phyloP scores from a whole-genome alignment of 2,888 invertebrate genomes.

The Notodonta dromedarius region DNA sequence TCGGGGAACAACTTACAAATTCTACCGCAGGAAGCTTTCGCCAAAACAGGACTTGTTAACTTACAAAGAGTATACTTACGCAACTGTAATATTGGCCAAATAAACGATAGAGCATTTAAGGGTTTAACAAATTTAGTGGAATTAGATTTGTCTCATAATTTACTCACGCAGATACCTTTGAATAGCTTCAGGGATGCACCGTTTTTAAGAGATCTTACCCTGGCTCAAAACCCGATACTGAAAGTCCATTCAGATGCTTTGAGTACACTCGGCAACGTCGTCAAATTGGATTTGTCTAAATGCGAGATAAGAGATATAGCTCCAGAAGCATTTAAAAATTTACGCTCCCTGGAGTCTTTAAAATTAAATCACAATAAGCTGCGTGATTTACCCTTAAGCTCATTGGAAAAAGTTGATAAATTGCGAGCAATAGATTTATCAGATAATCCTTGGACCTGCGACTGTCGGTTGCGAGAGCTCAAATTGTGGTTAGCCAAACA shows the following conservation, averaged over 20 bases:
- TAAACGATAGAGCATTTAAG: constrained; percentile 92
- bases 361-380: constrained; percentile 93
- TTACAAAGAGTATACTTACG: constrained; percentile 94
- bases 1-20: constrained; percentile 94
- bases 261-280: constrained; percentile 88
- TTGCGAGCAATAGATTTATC: constrained; percentile 93
- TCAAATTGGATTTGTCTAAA: constrained; percentile 92
- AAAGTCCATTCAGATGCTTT: constrained; percentile 91
- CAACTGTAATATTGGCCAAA: constrained; percentile 93
- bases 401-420: constrained; percentile 89
- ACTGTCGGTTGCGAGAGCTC: constrained; percentile 91
- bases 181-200: constrained; percentile 91
- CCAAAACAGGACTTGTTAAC: constrained; percentile 91
- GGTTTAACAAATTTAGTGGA: constrained; percentile 95
- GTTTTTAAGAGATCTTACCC: constrained; percentile 91
- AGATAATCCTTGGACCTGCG: constrained; percentile 95
- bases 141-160: constrained; percentile 93
- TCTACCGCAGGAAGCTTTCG: constrained; percentile 92
- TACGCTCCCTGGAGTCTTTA: constrained; percentile 90
- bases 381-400: constrained; percentile 88
- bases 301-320: constrained; percentile 92
- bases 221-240: constrained; percentile 92
- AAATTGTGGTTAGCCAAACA: constrained; percentile 92
- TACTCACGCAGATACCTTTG: constrained; percentile 91
- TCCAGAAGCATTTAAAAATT: constrained; percentile 88